Base-by-base conservation (phyloP, 2,888 invertebrate genomes). In the Cerastis leucographa region DNA sequence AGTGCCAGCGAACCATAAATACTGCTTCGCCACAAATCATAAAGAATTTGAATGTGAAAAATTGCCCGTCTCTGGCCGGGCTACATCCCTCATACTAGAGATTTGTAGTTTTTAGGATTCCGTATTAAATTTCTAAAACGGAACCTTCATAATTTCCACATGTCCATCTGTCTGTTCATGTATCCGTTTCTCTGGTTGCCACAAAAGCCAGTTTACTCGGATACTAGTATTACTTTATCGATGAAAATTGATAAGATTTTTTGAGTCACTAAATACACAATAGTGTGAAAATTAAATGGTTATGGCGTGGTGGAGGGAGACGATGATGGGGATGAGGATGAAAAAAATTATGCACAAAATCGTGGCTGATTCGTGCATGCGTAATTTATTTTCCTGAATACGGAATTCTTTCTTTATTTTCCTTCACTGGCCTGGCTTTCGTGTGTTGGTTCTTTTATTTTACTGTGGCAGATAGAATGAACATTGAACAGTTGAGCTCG, bases 21-120 rank as follows among this genome's bases (percentile, higher is more conserved):
- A 84, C 54, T 76, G 72, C 59, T 78, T 66, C 40, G 51, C 78
- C 87, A 88, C 84, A 88, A 86, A 86, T 86, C 88, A 86, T 81
- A 83, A 44, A 75, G 68, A 75, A 77, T 86, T 86, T 88, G 84
- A 81, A 86, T 88, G 62, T 86, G 78, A 84, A 81, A 81, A 75
- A 88, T 83, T 61, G 59, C 61, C 74, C 61, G 80, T 73, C 74
- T 68, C 54, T 61, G 64, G 67, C 76, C 71, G 51, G 56, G 59
- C 25, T 54, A 75, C 66, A 74, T 71, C 76, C 64, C 71, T 71
- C 84, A 71, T 35, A 74, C 71, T 74, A 67, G 46, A 78, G 71
- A 73, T 68, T 46, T 59, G 19, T 25, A n/a, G 9, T 12, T 51
- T 61, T 78, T 62, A 64, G n/a, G 64, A 17, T 17, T 42, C 64